phyloP scores from a whole-genome alignment of 2,113 vertebrate genomes.

The Peromyscus maniculatus region DNA sequence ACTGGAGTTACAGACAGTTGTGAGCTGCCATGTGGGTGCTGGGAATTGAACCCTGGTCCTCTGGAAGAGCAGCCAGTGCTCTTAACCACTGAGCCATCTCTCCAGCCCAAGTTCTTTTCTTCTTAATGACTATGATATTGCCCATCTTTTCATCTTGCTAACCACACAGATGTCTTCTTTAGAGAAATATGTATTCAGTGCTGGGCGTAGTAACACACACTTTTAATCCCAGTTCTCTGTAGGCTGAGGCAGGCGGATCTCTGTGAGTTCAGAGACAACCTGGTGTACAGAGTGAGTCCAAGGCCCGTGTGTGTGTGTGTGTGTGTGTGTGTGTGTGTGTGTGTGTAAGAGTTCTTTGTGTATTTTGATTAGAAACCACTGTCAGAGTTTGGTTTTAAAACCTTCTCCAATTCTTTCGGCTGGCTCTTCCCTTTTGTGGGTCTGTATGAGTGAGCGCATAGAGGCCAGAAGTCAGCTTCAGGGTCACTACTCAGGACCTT shows the following conservation, averaged over 20 bases:
- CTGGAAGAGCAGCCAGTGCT: too few relatives aligned
- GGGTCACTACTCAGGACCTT: not conserved
- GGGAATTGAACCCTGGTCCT: too few relatives aligned
- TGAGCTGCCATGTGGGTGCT: too few relatives aligned
- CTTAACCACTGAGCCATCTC: too few relatives aligned
- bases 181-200: not conserved
- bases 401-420: not conserved
- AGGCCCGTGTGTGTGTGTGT: not conserved
- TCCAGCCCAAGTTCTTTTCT: not conserved
- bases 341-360: not conserved
- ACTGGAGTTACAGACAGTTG: too few relatives aligned
- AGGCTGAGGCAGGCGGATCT: not conserved
- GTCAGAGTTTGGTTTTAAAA: constrained; percentile 17
- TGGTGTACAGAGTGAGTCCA: not conserved
- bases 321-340: too few relatives aligned
- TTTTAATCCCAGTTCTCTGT: not conserved
- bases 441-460: not conserved
- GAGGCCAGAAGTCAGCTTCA: not conserved
- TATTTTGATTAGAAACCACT: constrained; percentile 33
- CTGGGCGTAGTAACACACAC: too few relatives aligned
- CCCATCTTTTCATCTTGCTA: constrained; percentile 36
- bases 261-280: not conserved
- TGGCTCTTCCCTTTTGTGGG: not conserved
- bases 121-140: not conserved
- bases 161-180: not conserved